These are phyloP conservation scores for Pagrus major DNA, from an alignment of 2,113 vertebrate species.

Conservation along the genomic window DNA sequence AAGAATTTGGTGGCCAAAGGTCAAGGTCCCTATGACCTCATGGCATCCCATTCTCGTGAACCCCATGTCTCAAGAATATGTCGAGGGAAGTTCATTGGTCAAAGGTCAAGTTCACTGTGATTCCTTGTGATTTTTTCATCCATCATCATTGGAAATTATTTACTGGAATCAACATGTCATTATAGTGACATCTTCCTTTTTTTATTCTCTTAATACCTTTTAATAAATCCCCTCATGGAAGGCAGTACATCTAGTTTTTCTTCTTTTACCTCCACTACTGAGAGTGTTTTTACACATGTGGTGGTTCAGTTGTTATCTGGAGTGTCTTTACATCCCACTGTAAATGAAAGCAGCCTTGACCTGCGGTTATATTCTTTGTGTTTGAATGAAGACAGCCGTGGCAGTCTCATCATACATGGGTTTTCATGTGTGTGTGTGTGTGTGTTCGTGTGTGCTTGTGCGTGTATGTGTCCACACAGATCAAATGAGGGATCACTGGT, in stretches of 20 bases:
- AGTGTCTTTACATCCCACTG: conserved; percentile 10
- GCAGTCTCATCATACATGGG: not conserved
- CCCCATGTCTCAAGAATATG: too few relatives aligned
- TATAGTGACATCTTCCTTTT: too few relatives aligned
- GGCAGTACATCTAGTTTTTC: too few relatives aligned
- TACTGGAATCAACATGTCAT: too few relatives aligned
- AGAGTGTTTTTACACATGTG: not conserved
- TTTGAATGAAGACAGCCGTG: not conserved
- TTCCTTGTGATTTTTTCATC: too few relatives aligned
- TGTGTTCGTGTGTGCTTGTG: too few relatives aligned
- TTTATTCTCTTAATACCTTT: too few relatives aligned
- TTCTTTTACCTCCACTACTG: not conserved
- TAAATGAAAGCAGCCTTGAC: not conserved
- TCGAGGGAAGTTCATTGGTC: too few relatives aligned
- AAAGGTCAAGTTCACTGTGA: too few relatives aligned
- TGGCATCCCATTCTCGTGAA: too few relatives aligned
- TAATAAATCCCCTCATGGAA: too few relatives aligned
- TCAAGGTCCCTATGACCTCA: not conserved
- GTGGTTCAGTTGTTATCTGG: not conserved
- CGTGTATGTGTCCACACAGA: conserved; percentile 21
- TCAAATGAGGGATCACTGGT: conserved; percentile 33
- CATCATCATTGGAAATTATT: too few relatives aligned
- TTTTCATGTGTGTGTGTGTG: not conserved
- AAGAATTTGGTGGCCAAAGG: not conserved
- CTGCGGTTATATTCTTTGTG: not conserved